Evolutionary conservation across 2,797 vertebrate species (phyloP), one percentile per base, ranked within the genome.

Genomic region (Jordanella pulchra): DNA sequence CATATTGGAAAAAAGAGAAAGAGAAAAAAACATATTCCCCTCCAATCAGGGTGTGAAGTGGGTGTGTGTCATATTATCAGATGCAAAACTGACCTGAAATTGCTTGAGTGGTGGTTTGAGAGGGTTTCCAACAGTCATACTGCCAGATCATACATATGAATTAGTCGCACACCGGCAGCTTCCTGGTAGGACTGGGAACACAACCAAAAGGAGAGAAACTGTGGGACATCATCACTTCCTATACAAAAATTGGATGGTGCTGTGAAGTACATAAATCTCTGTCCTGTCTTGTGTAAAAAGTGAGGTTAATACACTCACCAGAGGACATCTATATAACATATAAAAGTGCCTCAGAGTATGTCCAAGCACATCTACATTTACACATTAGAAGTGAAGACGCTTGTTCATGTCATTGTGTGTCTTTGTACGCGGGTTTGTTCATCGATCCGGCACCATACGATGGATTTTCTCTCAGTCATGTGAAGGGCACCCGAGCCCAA

Each of bases 401-500:
- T 67, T 32, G n/a, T 63, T 27, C 65, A 18, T 48, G 55, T 32
- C 44, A 42, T 65, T 28, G 63, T 28, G 44, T 71, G 25, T 66
- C 27, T 25, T 18, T 27, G 30, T 51, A 65, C 44, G 64, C 55
- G 7, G 7, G 42, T 15, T 55, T 18, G 23, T 42, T 58, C 74
- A 85, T 79, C 73, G 79, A 86, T 89, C 79, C 65, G 63, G 23
- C 64, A 60, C 2, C 1, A 50, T 69, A 71, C 2, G 21, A 30
- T 69, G 61, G 54, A 50, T 65, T 54, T 76, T 56, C 69, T 79
- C 76, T 68, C 71, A 72, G 89, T 89, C 80, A 82, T 87, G 79
- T 87, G 82, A 93, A 93, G 87, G 88, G 81, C 83, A 73, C 71
- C 30, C 48, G 55, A 82, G 56, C 67, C 67, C 45, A 1, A 18